phyloP scores from a whole-genome alignment of 2,888 invertebrate species.

The Acleris sparsana region DNA sequence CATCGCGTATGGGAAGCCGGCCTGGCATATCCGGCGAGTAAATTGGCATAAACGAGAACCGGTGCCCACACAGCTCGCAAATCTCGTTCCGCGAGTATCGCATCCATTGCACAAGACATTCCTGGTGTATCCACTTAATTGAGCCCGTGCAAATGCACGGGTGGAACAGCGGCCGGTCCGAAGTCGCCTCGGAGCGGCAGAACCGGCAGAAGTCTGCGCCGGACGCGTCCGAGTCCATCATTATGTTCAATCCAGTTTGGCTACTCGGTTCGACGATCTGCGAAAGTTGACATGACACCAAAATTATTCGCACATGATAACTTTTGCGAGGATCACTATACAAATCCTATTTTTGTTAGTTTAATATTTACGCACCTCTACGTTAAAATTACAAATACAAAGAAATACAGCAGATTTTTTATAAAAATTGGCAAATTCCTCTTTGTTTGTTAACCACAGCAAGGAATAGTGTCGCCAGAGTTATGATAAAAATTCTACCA shows the following conservation, averaged over 20 bases:
- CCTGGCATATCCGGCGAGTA: constrained; percentile 99
- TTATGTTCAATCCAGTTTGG: constrained; percentile 75
- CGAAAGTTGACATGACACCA: constrained; percentile 54
- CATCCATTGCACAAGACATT: constrained; percentile 99
- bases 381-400: constrained; percentile 48
- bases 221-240: constrained; percentile 78
- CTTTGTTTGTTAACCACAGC: constrained; percentile 65
- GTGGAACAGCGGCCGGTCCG: constrained; percentile 97
- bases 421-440: constrained; percentile 52
- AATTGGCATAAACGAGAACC: constrained; percentile 99
- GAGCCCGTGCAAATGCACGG: constrained; percentile 99
- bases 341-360: constrained; percentile 1
- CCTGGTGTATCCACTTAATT: constrained; percentile 99
- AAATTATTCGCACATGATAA: constrained; percentile 32
- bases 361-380: constrained; percentile 50
- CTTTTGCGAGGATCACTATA: constrained; percentile 10
- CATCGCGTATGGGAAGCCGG: constrained; percentile 95
- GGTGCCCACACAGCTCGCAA: constrained; percentile 98
- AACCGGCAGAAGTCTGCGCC: constrained; percentile 98
- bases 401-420: constrained; percentile 56
- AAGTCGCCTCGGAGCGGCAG: constrained; percentile 96
- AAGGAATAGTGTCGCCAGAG: constrained; percentile 48
- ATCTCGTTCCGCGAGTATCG: constrained; percentile 99
- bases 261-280: constrained; percentile 66
- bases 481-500: constrained; percentile 16